Evolutionary conservation across 1,140 invertebrate genomes (phyloP).

Genomic region (Eriocheir sinensis): DNA sequence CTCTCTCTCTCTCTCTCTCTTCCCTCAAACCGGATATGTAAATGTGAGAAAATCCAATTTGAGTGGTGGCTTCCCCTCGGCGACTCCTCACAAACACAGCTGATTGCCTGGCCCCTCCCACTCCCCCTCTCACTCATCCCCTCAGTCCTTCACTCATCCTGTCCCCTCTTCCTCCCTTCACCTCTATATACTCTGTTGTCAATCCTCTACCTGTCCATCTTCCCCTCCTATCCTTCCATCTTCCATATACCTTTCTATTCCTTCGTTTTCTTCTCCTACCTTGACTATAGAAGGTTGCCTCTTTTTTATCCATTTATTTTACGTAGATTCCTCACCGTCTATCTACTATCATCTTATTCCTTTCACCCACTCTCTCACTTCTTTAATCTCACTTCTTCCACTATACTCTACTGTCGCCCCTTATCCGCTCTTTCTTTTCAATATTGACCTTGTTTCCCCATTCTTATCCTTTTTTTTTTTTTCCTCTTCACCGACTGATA

Average conservation of each 20-base stretch:
- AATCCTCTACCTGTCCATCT: neutral
- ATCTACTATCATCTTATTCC: neutral
- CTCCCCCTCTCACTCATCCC: neutral
- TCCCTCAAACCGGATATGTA: slow-evolving; percentile 17
- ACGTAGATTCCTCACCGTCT: neutral
- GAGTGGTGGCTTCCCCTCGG: slow-evolving; percentile 5
- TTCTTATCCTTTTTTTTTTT: too few species aligned
- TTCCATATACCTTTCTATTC: neutral
- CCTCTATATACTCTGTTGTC: neutral
- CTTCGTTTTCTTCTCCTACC: neutral
- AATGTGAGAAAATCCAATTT: slow-evolving; percentile 40
- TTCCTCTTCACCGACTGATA: neutral
- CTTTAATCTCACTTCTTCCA: too few species aligned
- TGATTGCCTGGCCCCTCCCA: slow-evolving; percentile 33
- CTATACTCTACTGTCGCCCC: too few species aligned
- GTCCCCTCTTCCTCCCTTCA: too few species aligned
- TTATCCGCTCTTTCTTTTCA: too few species aligned
- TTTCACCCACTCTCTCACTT: neutral
- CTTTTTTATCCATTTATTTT: neutral
- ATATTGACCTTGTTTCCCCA: too few species aligned
- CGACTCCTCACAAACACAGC: neutral
- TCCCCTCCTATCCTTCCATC: neutral
- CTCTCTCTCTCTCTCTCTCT: neutral
- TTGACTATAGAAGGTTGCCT: too few species aligned
- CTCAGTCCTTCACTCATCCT: neutral